phyloP scores from a whole-genome alignment of 1,140 invertebrate genomes.

The Microplitis mediator region DNA sequence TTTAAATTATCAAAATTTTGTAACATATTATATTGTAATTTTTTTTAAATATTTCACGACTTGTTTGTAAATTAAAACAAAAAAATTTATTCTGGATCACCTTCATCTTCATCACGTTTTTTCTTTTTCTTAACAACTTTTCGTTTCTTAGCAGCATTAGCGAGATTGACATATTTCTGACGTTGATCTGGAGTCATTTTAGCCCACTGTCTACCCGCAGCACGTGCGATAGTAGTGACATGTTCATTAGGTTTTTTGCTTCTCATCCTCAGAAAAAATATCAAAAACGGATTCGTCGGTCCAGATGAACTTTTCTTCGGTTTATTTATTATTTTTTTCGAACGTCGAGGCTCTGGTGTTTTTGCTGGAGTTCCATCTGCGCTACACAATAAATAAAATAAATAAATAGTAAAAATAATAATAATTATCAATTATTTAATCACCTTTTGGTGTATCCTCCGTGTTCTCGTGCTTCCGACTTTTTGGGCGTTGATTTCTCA shows the following conservation, averaged over 20 bases:
- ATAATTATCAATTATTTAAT: background rate
- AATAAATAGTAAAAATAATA: background rate
- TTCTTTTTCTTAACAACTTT: constrained; percentile 34
- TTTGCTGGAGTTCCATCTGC: constrained; percentile 41
- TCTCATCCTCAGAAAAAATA: constrained; percentile 50
- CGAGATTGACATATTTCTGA: constrained; percentile 54
- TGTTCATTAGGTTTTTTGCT: constrained; percentile 45
- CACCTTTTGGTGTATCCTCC: background rate
- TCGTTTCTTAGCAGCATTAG: constrained; percentile 49
- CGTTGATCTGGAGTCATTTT: constrained; percentile 45
- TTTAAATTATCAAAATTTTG: too few relatives aligned
- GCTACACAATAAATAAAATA: constrained; percentile 42
- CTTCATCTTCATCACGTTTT: constrained; percentile 13
- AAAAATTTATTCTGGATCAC: constrained; percentile 22
- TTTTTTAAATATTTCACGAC: too few relatives aligned
- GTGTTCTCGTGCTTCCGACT: background rate
- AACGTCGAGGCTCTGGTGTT: background rate
- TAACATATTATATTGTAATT: too few relatives aligned
- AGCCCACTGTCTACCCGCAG: constrained; percentile 52
- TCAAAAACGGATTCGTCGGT: constrained; percentile 52
- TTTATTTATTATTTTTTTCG: background rate
- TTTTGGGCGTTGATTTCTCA: background rate
- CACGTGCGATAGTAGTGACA: constrained; percentile 48
- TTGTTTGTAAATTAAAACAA: background rate
- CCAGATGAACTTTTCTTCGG: constrained; percentile 3